phyloP scores from a whole-genome alignment of 1,140 invertebrate species.

The Lepidurus packardi region DNA sequence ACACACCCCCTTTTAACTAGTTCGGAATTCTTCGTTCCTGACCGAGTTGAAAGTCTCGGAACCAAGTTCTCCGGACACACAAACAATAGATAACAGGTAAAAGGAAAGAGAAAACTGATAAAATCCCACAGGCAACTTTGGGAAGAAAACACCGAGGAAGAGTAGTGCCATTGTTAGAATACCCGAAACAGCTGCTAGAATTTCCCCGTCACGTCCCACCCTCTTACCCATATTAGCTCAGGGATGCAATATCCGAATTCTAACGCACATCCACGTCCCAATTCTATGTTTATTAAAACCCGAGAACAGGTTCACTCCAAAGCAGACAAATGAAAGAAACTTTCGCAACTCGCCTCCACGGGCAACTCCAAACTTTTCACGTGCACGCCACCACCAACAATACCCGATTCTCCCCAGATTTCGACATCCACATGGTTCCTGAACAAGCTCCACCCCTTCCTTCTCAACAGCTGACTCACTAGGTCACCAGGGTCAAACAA shows the following conservation, averaged over 20 bases:
- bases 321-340: too few relatives aligned
- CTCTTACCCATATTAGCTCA: too few relatives aligned
- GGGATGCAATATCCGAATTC: too few relatives aligned
- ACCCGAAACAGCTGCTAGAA: too few relatives aligned
- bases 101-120: neutral
- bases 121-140: neutral
- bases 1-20: neutral
- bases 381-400: neutral
- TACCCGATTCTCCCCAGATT: neutral
- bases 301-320: too few relatives aligned
- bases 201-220: too few relatives aligned
- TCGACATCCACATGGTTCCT: neutral
- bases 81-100: neutral
- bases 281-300: too few relatives aligned
- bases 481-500: neutral
- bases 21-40: neutral
- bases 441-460: neutral
- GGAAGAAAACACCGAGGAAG: neutral
- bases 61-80: neutral
- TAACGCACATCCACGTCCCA: too few relatives aligned
- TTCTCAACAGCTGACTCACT: neutral
- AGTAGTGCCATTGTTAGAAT: too few relatives aligned
- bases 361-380: neutral
- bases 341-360: neutral
- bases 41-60: neutral